Base-by-base conservation (phyloP, 2,888 invertebrate genomes). In the Platyscelio sp. region DNA sequence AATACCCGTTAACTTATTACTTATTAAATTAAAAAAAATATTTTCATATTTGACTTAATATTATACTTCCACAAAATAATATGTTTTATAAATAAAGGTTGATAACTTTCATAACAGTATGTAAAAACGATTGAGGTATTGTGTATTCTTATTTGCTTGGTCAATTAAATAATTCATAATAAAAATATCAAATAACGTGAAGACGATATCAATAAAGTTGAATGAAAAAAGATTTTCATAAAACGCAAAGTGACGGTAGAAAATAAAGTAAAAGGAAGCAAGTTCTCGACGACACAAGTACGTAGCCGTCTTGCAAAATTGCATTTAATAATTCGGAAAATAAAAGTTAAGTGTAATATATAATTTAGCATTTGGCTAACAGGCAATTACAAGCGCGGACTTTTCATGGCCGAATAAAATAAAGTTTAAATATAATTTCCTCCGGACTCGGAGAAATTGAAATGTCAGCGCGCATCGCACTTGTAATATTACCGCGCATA, bases 381-480 rank as follows among this genome's bases (percentile, higher is more conserved):
- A 78, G 85, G 81, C 85, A 85, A 85, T 85, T 85, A 85, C 75
- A 78, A 85, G 85, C 85, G 81, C 72, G 74, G 81, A 85, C 74
- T 85, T 78, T 65, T 82, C 81, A 78, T 78, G 81, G 76, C 75
- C 85, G 71, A 82, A 82, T 85, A 82, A 85, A 85, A 76, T 85
- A 76, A 85, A 81, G 75, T 85, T 77, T 82, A 75, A 78, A 85
- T 82, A 82, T 85, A 72, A 80, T 85, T 76, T 77, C 68, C 77
- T 56, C 80, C 29, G 56, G 65, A 75, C 79, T 67, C 67, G 56
- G 60, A 75, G 85, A 85, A 81, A 85, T 85, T 85, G 85, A 85
- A 81, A 85, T 82, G 85, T 85, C 85, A 81, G 85, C 81, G 81
- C 78, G 65, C 81, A 77, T 85, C 77, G 81, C 81, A 51, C 81